Conservation (phyloP, 2,113 vertebrate species). For the Perccottus glenii region DNA sequence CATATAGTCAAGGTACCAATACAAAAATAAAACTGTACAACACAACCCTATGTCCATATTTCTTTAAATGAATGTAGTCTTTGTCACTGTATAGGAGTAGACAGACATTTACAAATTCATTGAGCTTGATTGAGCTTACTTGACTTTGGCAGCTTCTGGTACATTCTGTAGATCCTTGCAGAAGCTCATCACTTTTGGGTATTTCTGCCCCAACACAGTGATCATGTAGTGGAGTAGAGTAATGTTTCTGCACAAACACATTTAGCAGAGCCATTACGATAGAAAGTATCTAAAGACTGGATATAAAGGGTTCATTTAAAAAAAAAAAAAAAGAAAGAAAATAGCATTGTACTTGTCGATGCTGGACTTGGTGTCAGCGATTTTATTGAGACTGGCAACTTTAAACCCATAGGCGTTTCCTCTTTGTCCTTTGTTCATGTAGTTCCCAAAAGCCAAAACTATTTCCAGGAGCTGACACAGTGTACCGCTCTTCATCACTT, state of each 20-base stretch:
- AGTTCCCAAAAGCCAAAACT: slow-evolving; percentile 68
- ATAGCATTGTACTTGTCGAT: slow-evolving; percentile 43
- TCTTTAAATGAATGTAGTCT: no score
- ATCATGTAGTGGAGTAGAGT: slow-evolving; percentile 67
- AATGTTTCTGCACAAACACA: slow-evolving; percentile 46
- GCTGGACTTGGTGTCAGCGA: slow-evolving; percentile 69
- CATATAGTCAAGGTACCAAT: no score
- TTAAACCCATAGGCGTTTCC: slow-evolving; percentile 66
- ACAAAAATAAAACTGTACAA: no score
- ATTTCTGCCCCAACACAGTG: slow-evolving; percentile 52
- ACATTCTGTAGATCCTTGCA: slow-evolving; percentile 55
- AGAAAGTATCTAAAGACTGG: no score
- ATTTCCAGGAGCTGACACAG: slow-evolving; percentile 62
- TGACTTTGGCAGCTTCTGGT: slow-evolving; percentile 64
- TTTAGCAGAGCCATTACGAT: not conserved
- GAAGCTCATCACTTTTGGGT: slow-evolving; percentile 18
- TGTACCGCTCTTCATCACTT: slow-evolving; percentile 35
- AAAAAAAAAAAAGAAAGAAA: not conserved
- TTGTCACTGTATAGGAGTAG: no score
- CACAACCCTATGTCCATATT: no score
- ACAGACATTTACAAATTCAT: no score
- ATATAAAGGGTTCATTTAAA: not conserved
- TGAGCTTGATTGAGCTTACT: slow-evolving; percentile 30
- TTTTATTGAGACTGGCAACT: slow-evolving; percentile 67
- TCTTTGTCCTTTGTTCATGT: slow-evolving; percentile 71